Conservation (phyloP, 92 coral and sea anemone genomes). For the Parazoanthus darwini region DNA sequence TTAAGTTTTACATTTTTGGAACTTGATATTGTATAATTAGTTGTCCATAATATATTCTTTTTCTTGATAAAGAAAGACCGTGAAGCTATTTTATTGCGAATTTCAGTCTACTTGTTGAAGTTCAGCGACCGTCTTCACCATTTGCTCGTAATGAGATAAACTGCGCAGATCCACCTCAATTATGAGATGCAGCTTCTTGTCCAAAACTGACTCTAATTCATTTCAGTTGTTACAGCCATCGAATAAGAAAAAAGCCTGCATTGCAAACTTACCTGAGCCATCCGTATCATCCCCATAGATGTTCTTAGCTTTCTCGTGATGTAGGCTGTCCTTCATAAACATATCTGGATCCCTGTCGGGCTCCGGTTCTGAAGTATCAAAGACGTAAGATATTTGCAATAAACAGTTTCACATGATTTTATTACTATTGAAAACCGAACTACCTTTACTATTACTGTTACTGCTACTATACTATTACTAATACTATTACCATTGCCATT, state of each 20-base stretch:
- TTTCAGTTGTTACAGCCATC: neutral
- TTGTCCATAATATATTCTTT: too few relatives aligned
- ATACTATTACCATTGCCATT: too few relatives aligned
- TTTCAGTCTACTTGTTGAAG: neutral
- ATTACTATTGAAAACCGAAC: too few relatives aligned
- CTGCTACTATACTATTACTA: too few relatives aligned
- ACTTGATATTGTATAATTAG: too few relatives aligned
- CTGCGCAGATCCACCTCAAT: neutral
- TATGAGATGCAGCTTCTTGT: neutral
- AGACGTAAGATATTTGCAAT: neutral
- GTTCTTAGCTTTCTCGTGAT: constrained; percentile 30
- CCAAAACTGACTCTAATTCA: neutral
- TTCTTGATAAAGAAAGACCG: too few relatives aligned
- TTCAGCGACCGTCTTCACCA: neutral
- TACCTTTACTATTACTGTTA: too few relatives aligned
- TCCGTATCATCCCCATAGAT: constrained; percentile 22
- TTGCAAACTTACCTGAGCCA: neutral
- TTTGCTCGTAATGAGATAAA: neutral
- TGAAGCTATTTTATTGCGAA: neutral
- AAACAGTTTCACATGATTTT: too few relatives aligned
- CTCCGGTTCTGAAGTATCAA: constrained; percentile 12
- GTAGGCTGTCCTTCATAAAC: constrained; percentile 10
- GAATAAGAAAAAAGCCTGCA: neutral
- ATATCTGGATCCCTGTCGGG: constrained; percentile 21
- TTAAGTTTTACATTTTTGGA: too few relatives aligned